phyloP scores from a whole-genome alignment of 2,113 vertebrate genomes.

The Stomatorhinus ivindoensis region DNA sequence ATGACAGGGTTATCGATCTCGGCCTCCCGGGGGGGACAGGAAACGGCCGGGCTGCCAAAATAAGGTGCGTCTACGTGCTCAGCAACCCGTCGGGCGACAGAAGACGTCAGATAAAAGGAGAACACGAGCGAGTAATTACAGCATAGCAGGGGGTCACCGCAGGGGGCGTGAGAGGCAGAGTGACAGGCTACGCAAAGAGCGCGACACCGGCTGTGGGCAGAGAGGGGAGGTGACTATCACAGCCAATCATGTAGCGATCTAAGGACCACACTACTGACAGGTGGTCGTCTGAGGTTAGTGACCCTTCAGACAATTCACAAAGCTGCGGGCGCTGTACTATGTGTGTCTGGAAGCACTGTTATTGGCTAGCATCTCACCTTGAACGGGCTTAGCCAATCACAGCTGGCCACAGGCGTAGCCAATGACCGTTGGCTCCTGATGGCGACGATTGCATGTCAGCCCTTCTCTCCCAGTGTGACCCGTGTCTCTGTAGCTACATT shows the following conservation, averaged over 20 bases:
- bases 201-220: background rate
- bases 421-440: background rate
- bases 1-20: background rate
- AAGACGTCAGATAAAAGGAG: background rate
- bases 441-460: background rate
- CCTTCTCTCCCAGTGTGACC: background rate
- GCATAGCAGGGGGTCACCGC: background rate
- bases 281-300: background rate
- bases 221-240: background rate
- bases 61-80: background rate
- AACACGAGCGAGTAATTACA: background rate
- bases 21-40: background rate
- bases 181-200: background rate
- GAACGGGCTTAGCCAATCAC: background rate
- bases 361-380: background rate
- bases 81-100: background rate
- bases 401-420: background rate
- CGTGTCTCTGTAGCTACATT: background rate
- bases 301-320: background rate
- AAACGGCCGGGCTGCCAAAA: background rate
- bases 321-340: background rate
- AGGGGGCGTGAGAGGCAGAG: background rate
- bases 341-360: background rate
- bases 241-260: background rate
- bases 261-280: background rate